Conservation (phyloP, 2,888 invertebrate species). For the Scelioninae gen. 2 region DNA sequence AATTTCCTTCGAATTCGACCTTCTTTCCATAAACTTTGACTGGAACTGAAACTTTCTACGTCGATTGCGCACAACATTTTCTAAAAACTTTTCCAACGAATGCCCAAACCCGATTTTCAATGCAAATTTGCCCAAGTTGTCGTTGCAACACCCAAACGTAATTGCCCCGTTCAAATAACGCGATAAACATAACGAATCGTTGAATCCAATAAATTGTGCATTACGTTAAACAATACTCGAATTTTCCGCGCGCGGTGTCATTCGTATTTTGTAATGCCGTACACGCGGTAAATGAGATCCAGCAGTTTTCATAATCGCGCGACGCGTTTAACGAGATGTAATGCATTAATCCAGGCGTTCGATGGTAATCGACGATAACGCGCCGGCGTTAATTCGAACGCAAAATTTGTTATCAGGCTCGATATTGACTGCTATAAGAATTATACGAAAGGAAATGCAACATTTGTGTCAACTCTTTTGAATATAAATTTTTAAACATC, state of each 20-base stretch:
- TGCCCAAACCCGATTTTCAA: slow-evolving; percentile 23
- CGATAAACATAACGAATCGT: slow-evolving; percentile 24
- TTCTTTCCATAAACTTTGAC: slow-evolving; percentile 32
- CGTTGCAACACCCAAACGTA: slow-evolving; percentile 18
- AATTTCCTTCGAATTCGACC: slow-evolving; percentile 17
- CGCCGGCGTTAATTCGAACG: slow-evolving; percentile 33
- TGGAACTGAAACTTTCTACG: not conserved
- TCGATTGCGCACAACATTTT: slow-evolving; percentile 18
- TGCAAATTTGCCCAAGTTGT: slow-evolving; percentile 25
- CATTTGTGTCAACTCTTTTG: not conserved
- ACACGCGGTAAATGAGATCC: slow-evolving; percentile 23
- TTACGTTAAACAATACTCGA: slow-evolving; percentile 36
- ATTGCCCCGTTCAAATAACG: slow-evolving; percentile 22
- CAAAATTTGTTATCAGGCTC: slow-evolving; percentile 30
- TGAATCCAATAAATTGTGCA: slow-evolving; percentile 28
- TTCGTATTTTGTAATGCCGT: slow-evolving; percentile 27
- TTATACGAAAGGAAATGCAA: not conserved
- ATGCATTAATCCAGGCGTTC: slow-evolving; percentile 32
- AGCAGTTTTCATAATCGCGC: slow-evolving; percentile 29
- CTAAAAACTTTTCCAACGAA: slow-evolving; percentile 6
- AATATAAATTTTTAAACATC: too few species aligned
- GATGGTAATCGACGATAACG: slow-evolving; percentile 33
- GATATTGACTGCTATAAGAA: slow-evolving; percentile 4
- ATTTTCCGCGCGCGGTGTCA: slow-evolving; percentile 28
- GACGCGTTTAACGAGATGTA: slow-evolving; percentile 40